Evolutionary conservation across 2,797 vertebrate genomes (phyloP).

Genomic region (Sarcophilus harrisii): DNA sequence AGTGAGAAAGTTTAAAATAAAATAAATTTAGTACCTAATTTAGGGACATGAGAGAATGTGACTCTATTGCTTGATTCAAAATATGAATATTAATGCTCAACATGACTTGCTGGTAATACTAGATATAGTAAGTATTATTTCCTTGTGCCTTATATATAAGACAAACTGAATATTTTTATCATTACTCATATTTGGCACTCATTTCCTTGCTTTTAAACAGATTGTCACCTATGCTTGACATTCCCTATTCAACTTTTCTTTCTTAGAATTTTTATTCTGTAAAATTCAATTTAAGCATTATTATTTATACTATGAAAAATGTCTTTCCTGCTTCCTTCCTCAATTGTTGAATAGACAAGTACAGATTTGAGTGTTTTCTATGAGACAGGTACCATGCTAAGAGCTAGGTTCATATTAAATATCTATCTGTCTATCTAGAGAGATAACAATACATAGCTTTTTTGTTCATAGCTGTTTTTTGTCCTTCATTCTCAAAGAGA

Average conservation of each 20-base stretch:
- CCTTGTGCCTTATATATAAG: neutral
- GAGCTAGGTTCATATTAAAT: no score
- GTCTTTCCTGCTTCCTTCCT: neutral
- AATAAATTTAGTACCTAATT: neutral
- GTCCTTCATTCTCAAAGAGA: no score
- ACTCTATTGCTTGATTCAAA: neutral
- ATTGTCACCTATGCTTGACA: neutral
- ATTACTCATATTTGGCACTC: neutral
- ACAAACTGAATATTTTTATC: neutral
- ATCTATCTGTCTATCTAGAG: no score
- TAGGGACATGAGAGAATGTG: neutral
- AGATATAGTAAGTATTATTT: neutral
- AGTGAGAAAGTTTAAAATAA: neutral
- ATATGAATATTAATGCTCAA: neutral
- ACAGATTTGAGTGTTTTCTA: no score
- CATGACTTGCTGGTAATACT: neutral
- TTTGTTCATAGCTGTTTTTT: neutral
- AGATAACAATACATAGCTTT: neutral
- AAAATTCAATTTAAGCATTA: neutral
- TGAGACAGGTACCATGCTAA: no score
- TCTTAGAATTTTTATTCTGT: neutral
- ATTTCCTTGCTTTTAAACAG: neutral
- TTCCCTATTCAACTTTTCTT: neutral
- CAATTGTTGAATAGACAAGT: neutral
- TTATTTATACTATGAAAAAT: neutral